Evolutionary conservation across 1,140 invertebrate species (phyloP).

Genomic region (Drosophila varians): DNA sequence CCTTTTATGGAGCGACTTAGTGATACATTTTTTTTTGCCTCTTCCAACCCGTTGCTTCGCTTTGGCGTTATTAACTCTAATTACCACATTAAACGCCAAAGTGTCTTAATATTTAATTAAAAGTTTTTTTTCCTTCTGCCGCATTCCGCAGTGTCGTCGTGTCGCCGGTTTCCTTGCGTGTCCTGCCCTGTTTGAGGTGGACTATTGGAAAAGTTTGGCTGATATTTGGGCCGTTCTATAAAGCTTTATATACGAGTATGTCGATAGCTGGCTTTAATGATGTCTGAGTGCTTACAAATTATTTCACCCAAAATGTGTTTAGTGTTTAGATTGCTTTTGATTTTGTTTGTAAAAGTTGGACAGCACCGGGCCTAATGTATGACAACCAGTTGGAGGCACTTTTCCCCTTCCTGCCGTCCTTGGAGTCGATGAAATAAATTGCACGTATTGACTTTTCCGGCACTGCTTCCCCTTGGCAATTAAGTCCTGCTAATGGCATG

Average conservation of each 20-base stretch:
- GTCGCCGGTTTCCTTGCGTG: constrained; percentile 50
- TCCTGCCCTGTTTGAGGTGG: constrained; percentile 36
- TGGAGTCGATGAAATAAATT: constrained; percentile 65
- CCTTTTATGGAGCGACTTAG: constrained; percentile 42
- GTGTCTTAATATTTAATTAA: constrained; percentile 81
- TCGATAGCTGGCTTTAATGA: constrained; percentile 42
- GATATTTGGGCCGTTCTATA: constrained; percentile 31
- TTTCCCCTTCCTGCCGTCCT: neutral
- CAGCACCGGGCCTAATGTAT: constrained; percentile 34
- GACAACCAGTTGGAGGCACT: constrained; percentile 2
- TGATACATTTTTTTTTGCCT: constrained; percentile 37
- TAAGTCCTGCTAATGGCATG: constrained; percentile 58
- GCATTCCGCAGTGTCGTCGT: constrained; percentile 5
- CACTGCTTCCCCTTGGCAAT: constrained; percentile 13
- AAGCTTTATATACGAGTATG: neutral
- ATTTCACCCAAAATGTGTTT: constrained; percentile 64
- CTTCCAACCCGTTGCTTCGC: constrained; percentile 63
- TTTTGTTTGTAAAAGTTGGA: constrained; percentile 54
- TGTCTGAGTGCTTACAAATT: constrained; percentile 77
- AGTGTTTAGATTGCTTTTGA: constrained; percentile 70
- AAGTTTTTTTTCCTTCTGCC: constrained; percentile 46
- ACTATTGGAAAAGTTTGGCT: constrained; percentile 67
- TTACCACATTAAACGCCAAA: constrained; percentile 79
- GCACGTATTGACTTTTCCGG: constrained; percentile 27
- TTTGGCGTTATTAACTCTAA: constrained; percentile 76